Evolutionary conservation across 1,140 invertebrate genomes (phyloP).

Genomic region (Polypedilum vanderplanki): DNA sequence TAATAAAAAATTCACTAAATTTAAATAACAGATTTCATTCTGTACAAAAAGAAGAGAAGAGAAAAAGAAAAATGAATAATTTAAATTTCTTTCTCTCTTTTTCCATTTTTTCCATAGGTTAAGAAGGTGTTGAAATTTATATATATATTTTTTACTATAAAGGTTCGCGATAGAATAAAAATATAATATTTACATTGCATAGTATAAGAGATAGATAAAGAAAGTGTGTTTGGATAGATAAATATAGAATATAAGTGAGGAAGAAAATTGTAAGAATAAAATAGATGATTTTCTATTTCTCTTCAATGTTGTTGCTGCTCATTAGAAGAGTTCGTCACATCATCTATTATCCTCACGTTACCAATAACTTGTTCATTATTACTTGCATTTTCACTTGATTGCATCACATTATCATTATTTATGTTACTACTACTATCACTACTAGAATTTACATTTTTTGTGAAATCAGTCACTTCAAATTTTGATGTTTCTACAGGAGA

Average conservation of each 20-base stretch:
- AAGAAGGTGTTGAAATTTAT: no score
- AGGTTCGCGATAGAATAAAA: no score
- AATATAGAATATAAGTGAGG: background rate
- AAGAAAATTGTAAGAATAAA: background rate
- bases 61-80: no score
- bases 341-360: background rate
- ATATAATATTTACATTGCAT: no score
- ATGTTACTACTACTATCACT: background rate
- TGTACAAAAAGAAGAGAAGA: no score
- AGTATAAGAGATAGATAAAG: no score
- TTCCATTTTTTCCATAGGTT: no score
- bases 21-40: no score
- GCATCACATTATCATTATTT: background rate
- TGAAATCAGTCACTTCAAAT: background rate
- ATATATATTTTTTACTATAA: no score
- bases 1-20: no score
- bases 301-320: background rate
- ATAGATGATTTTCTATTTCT: background rate
- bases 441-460: background rate
- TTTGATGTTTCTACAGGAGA: background rate
- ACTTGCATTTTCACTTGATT: conserved; percentile 5
- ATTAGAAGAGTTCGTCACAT: background rate
- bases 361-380: background rate
- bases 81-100: no score
- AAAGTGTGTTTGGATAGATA: no score